Base-by-base conservation (phyloP, 2,888 invertebrate genomes). In the Himalopsyche anomala region DNA sequence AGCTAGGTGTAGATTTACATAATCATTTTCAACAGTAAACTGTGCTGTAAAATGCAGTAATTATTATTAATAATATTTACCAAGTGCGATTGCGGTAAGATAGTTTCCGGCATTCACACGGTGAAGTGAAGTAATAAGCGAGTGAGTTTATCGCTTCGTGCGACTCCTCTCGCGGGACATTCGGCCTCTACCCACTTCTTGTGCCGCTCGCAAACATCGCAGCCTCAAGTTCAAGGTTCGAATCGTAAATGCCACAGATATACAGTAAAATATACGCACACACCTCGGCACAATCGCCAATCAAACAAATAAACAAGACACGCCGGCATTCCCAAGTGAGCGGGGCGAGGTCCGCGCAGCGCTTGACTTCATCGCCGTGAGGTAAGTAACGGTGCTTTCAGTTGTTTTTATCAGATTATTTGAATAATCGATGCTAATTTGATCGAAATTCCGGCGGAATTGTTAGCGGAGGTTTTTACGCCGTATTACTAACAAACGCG, bases 171-270 rank as follows among this genome's bases (percentile, higher is more conserved):
- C 74, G 74, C 74, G 74, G 74, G 74, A 74, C 36, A 74, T 74
- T 36, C 74, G 74, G 74, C 74, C 74, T 74, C 74, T 74, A 74
- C 74, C 74, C 74, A 74, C 74, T 74, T 74, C 74, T 51, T 51
- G 51, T 4, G 36, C 74, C 74, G 38, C 51, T 51, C 51, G 74
- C 74, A 36, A 74, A 74, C 36, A 38, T 36, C 74, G 74, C 74
- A 74, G 74, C 74, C 74, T 74, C 74, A 74, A 74, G 74, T 74
- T 74, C 74, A 74, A 74, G 74, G 74, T 74, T 74, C 74, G 74
- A 36, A 74, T 74, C 74, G 74, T 74, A 74, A 74, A 74, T 74
- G 74, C 74, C 74, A 36, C 74, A 36, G 74, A 36, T 36, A 74
- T 38, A 74, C 74, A 15, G 74, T 74, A 36, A 74, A 74, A 74